Percentiles rank a stretch among this genome's conserved stretches.
Conservation (phyloP, 1,140 invertebrate species). For the Armadillidium nasatum region DNA sequence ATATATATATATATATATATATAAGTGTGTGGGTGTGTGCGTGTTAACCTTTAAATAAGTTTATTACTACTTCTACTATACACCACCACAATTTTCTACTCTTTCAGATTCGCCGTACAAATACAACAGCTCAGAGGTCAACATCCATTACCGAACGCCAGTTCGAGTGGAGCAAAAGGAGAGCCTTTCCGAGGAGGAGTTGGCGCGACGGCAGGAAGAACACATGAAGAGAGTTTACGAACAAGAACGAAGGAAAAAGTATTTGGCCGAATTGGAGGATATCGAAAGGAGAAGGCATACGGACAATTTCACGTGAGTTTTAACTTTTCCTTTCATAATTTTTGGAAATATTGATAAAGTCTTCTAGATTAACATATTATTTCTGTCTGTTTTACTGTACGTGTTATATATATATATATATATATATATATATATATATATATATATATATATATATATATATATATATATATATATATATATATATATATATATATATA, state of each 20-base stretch:
- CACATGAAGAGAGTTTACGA: conserved; percentile 84
- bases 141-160: conserved; percentile 83
- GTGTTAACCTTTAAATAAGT: too few species aligned
- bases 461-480: too few species aligned
- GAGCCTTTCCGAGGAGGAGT: conserved; percentile 57
- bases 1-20: not conserved
- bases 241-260: conserved; percentile 72
- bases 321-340: too few species aligned
- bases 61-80: not conserved
- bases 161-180: conserved; percentile 78
- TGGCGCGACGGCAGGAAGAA: conserved; percentile 75
- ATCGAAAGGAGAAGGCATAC: conserved; percentile 83
- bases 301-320: conserved; percentile 75
- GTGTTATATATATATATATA: too few species aligned
- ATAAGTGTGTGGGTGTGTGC: too few species aligned
- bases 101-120: conserved; percentile 71
- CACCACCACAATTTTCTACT: not conserved
- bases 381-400: too few species aligned
- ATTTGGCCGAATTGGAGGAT: conserved; percentile 79
- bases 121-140: conserved; percentile 86
- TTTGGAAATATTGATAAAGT: too few species aligned
- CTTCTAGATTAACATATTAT: too few species aligned
- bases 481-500: too few species aligned
- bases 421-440: too few species aligned
- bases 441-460: too few species aligned